Evolutionary conservation across 2,113 vertebrate species (phyloP).

Genomic region (Anseranas semipalmata): DNA sequence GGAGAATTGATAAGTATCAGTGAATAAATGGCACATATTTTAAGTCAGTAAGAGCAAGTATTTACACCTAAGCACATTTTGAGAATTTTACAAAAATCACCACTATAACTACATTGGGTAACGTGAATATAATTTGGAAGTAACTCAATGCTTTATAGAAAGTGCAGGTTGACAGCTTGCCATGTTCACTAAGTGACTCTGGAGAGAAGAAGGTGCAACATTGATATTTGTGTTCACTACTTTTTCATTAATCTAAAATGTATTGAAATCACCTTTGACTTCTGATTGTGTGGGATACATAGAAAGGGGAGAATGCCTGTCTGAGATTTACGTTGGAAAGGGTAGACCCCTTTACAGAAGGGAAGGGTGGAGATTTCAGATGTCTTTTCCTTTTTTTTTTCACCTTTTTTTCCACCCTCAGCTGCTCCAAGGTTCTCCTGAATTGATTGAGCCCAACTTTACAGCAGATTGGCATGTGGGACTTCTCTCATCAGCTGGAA

Average conservation of each 20-base stretch:
- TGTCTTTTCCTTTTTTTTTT: background rate
- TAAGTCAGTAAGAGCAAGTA: background rate
- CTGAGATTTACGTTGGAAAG: background rate
- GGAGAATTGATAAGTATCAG: background rate
- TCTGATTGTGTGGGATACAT: background rate
- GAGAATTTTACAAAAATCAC: background rate
- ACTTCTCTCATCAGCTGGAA: slow-evolving; percentile 68
- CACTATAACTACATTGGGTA: background rate
- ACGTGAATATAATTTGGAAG: background rate
- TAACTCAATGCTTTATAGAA: background rate
- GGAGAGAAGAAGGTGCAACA: background rate
- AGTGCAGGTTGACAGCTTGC: background rate
- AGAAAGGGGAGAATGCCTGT: background rate
- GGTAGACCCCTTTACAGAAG: background rate
- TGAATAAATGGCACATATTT: background rate
- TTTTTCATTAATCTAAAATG: slow-evolving; percentile 1
- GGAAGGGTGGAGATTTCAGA: background rate
- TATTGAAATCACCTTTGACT: background rate
- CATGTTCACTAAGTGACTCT: background rate
- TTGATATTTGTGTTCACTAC: background rate
- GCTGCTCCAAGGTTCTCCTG: slow-evolving; percentile 86
- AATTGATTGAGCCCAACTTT: slow-evolving; percentile 79
- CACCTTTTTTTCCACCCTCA: background rate
- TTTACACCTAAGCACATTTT: background rate
- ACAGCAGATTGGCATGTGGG: slow-evolving; percentile 77